Evolutionary conservation across 2,888 invertebrate species (phyloP).

Genomic region (Drosophila leonis): DNA sequence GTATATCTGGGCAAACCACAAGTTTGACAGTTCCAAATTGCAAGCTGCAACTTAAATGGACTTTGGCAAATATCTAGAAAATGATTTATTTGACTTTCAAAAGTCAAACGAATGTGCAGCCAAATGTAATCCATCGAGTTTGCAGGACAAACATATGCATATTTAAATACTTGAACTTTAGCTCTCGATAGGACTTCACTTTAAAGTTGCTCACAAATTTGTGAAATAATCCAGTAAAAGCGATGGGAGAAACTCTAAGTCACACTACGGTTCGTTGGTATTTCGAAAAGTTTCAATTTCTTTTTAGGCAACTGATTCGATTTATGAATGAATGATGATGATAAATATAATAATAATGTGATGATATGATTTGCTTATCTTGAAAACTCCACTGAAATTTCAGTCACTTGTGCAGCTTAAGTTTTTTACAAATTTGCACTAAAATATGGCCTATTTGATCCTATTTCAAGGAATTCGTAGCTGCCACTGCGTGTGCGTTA

Average conservation of each 20-base stretch:
- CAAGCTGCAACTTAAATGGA: slow-evolving; percentile 19
- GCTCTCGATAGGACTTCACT: neutral
- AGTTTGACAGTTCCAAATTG: slow-evolving; percentile 18
- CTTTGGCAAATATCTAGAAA: slow-evolving; percentile 9
- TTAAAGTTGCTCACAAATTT: neutral
- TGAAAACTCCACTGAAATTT: too few species aligned
- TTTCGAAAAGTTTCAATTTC: neutral
- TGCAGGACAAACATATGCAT: neutral
- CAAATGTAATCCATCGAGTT: neutral
- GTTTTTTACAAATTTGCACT: too few species aligned
- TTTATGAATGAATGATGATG: neutral
- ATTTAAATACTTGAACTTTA: neutral
- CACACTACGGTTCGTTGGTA: too few species aligned
- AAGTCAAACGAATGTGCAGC: slow-evolving; percentile 1
- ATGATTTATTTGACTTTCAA: slow-evolving; percentile 17
- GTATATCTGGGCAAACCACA: slow-evolving; percentile 1
- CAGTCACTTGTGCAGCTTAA: too few species aligned
- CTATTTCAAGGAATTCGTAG: too few species aligned
- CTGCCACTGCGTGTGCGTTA: too few species aligned
- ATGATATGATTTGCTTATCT: too few species aligned
- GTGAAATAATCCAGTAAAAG: neutral
- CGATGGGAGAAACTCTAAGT: neutral
- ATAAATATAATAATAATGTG: too few species aligned
- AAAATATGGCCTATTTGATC: too few species aligned
- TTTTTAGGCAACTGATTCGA: neutral